These are phyloP conservation scores for Physeter macrocephalus DNA, from an alignment of 2,113 vertebrate species.

Conservation along the genomic window DNA sequence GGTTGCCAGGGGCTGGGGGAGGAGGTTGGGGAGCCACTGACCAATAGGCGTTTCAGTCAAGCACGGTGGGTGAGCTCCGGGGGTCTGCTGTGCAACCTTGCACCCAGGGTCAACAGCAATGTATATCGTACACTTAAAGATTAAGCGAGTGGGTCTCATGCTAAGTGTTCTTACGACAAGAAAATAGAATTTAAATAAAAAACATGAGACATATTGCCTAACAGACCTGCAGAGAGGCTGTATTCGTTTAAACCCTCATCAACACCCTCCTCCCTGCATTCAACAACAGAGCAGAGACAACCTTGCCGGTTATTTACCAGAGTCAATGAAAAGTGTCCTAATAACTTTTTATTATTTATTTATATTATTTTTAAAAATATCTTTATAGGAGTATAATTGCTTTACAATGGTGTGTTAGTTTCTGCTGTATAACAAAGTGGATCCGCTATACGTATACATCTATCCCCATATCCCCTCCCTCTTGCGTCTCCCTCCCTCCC, in stretches of 20 bases:
- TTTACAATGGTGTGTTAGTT: too few relatives aligned
- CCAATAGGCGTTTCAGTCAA: background rate
- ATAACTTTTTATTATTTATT: background rate
- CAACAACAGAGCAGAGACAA: background rate
- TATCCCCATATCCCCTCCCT: too few relatives aligned
- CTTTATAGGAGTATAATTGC: too few relatives aligned
- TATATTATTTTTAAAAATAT: too few relatives aligned
- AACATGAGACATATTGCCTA: fast-evolving
- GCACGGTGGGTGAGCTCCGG: background rate
- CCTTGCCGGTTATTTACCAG: background rate
- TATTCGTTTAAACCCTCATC: background rate
- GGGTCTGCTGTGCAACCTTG: too few relatives aligned
- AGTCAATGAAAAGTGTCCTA: background rate
- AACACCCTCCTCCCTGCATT: background rate
- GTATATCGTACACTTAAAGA: fast-evolving
- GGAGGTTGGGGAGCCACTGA: too few relatives aligned
- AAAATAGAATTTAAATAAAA: background rate
- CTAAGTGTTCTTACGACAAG: background rate
- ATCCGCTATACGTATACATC: too few relatives aligned
- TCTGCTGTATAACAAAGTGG: too few relatives aligned
- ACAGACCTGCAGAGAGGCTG: background rate
- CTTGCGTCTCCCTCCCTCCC: too few relatives aligned
- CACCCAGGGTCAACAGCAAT: fast-evolving
- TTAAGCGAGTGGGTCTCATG: background rate
- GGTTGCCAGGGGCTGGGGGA: background rate